Base-by-base conservation (phyloP, 2,797 vertebrate species). In the Scleropages formosus region DNA sequence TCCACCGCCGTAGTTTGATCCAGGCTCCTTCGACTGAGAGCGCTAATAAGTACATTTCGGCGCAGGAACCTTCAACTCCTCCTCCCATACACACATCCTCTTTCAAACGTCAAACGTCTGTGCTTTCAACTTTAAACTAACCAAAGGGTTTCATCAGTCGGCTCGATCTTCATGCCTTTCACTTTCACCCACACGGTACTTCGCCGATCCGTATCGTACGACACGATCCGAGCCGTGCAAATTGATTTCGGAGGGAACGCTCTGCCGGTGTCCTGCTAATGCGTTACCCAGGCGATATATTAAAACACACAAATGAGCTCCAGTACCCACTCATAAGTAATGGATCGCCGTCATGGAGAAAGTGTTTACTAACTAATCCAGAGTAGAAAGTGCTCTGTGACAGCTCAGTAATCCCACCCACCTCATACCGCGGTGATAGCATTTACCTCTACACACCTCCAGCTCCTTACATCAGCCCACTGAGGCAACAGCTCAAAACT, bases 231-330 rank as follows among this genome's bases (percentile, higher is more conserved):
- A 39, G 31, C 6, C 53, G 58, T 9, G 16, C 49, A 70, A 26
- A 51, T 58, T 71, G 58, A 59, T 60, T n/a, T 46, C n/a, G 39
- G 31, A n/a, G 56, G 39, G 27, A 59, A 60, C 18, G 22, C 53
- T 8, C 8, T n/a, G 26, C 70, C 56, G 51, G n/a, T 68, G 12
- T 11, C 10, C 44, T 67, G 16, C 53, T 56, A 3, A 3, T 18
- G 18, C 18, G 20, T 20, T 24, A 10, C 61, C 63, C 15, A 31
- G 13, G 18, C 39, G 16, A 24, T 22, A 24, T n/a, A 62, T 20
- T 60, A 26, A n/a, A 47, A 9, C 18, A 73, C 46, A 71, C 26
- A 73, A 60, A 73, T 61, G 31, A 73, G 39, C 58, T 62, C 11
- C 24, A 61, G 47, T 24, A 61, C 8, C 16, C 4, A 69, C 6